Evolutionary conservation across 2,888 invertebrate species (phyloP).

Genomic region (Chrysopilus asiliformis): DNA sequence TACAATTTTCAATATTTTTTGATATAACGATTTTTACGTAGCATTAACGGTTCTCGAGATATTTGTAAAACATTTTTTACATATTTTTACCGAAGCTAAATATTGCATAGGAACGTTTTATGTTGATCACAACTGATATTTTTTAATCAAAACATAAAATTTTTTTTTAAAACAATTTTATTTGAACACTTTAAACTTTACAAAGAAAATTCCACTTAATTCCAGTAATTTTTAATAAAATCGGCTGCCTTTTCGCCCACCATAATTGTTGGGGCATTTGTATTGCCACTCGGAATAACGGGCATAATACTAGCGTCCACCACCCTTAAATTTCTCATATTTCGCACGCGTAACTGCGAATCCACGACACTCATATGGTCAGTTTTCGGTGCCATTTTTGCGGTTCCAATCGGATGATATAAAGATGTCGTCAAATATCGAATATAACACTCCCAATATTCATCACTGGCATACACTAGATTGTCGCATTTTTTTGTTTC

Average conservation of each 20-base stretch:
- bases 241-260: not conserved
- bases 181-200: too few relatives aligned
- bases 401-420: not conserved
- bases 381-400: not conserved
- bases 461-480: not conserved
- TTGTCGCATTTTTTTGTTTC: not conserved
- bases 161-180: too few relatives aligned
- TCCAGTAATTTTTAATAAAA: not conserved
- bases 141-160: too few relatives aligned
- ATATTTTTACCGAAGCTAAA: too few relatives aligned
- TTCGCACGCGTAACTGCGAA: not conserved
- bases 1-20: too few relatives aligned
- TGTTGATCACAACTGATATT: too few relatives aligned
- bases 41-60: too few relatives aligned
- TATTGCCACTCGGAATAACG: not conserved
- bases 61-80: too few relatives aligned
- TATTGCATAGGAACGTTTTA: too few relatives aligned
- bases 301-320: not conserved
- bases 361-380: not conserved
- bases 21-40: too few relatives aligned
- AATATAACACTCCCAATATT: not conserved
- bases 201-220: too few relatives aligned
- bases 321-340: not conserved
- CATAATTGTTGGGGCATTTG: not conserved
- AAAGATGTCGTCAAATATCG: not conserved